Conservation (phyloP, 2,797 vertebrate species). For the Labeo calbasu region DNA sequence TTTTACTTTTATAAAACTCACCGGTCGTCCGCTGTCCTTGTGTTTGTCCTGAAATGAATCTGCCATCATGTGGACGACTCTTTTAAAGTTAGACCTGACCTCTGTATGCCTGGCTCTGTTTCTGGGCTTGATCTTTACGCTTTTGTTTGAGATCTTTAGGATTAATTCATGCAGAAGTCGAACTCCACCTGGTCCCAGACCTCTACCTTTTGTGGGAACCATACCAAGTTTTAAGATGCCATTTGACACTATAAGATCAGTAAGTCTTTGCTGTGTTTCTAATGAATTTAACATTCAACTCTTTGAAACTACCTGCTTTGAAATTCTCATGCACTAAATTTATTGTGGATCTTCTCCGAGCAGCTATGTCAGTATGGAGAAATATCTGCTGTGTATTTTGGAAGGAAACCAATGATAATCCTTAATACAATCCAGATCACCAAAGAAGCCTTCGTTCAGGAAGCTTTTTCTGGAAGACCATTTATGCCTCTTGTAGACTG, state of each 20-base stretch:
- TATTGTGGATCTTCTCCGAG: background rate
- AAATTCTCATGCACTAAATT: background rate
- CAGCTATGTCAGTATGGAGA: conserved; percentile 49
- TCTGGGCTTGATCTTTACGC: conserved; percentile 24
- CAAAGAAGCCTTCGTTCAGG: conserved; percentile 46
- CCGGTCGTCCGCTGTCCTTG: rapidly evolving
- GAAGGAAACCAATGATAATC: conserved; percentile 26
- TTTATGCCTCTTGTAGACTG: conserved; percentile 12
- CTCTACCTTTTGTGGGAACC: conserved; percentile 48
- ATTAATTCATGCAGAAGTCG: conserved; percentile 1
- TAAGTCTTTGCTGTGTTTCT: conserved; percentile 27
- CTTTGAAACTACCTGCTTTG: background rate
- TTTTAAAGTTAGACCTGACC: conserved; percentile 32
- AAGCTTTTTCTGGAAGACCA: conserved; percentile 51
- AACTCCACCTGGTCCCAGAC: conserved; percentile 52
- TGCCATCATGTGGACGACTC: conserved; percentile 42
- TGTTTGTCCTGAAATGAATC: background rate
- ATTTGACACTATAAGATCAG: conserved; percentile 8
- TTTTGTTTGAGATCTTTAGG: conserved; percentile 49
- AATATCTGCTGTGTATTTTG: background rate
- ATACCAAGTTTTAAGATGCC: conserved; percentile 21
- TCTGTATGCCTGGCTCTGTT: conserved; percentile 29
- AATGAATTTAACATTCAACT: background rate
- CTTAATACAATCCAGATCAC: conserved; percentile 39
- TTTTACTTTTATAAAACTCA: background rate